phyloP scores from a whole-genome alignment of 2,113 vertebrate genomes.

The Junco hyemalis region DNA sequence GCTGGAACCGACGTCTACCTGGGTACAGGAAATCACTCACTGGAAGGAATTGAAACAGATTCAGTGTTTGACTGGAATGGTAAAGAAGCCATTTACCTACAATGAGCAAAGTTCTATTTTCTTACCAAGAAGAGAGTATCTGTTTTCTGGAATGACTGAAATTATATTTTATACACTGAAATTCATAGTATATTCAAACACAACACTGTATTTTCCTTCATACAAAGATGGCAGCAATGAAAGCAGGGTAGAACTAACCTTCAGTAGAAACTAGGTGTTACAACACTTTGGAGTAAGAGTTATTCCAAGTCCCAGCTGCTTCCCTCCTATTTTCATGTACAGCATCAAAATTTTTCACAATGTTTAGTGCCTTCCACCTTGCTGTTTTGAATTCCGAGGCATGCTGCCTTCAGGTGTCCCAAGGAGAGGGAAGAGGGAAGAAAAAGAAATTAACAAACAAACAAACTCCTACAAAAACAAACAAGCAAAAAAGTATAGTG shows the following conservation, averaged over 20 bases:
- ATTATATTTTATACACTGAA: neutral
- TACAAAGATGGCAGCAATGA: neutral
- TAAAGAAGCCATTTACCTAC: neutral
- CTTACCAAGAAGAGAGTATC: neutral
- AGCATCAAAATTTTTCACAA: neutral
- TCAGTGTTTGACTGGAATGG: neutral
- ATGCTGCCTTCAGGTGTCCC: neutral
- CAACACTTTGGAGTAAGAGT: neutral
- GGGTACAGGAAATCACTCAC: neutral
- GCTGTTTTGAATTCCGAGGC: neutral
- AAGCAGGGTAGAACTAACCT: neutral
- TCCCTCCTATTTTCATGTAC: accelerated
- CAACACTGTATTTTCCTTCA: neutral
- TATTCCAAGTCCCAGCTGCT: neutral
- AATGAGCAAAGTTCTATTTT: neutral
- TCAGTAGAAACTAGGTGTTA: neutral
- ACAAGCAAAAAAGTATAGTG: neutral
- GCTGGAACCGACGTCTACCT: neutral
- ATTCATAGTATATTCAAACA: neutral
- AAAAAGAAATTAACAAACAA: neutral
- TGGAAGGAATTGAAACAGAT: neutral
- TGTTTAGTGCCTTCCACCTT: neutral
- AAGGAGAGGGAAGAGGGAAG: neutral
- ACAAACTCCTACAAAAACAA: neutral
- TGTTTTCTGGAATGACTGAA: neutral